Evolutionary conservation across 2,113 vertebrate genomes (phyloP).

Genomic region (Lontra canadensis): DNA sequence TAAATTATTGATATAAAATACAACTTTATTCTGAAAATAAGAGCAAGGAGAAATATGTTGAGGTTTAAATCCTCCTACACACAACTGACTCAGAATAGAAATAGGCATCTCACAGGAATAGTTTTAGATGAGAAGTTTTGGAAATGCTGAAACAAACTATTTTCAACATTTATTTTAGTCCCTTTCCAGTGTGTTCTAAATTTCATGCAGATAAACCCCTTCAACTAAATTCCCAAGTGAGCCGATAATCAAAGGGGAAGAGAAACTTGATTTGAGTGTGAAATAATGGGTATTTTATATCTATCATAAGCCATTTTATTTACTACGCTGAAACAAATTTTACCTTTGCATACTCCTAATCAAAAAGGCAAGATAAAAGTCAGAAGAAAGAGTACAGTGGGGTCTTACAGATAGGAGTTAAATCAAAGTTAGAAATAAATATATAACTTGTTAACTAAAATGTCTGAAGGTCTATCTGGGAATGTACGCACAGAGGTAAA

Average conservation of each 20-base stretch:
- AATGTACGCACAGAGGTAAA: not conserved
- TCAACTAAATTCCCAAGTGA: slow-evolving; percentile 21
- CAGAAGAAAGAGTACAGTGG: not conserved
- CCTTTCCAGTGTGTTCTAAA: not conserved
- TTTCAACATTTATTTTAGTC: slow-evolving; percentile 1
- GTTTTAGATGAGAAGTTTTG: not conserved
- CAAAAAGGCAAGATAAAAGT: not conserved
- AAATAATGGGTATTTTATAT: not conserved
- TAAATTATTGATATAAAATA: not conserved
- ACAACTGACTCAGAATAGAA: not conserved
- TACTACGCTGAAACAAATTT: not conserved
- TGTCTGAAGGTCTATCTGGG: not conserved
- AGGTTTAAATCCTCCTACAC: not conserved
- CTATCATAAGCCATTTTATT: not conserved
- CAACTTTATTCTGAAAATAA: slow-evolving; percentile 17
- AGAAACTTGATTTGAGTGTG: not conserved
- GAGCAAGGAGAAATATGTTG: not conserved
- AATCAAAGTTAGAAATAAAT: not conserved
- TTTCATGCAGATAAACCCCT: not conserved
- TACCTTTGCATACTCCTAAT: not conserved
- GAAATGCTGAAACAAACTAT: slow-evolving; percentile 31
- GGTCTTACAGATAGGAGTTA: not conserved
- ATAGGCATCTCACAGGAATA: not conserved
- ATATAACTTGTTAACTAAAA: not conserved
- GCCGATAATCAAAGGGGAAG: not conserved